Evolutionary conservation across 2,888 invertebrate species (phyloP).

Genomic region (Drosophila tripunctata): DNA sequence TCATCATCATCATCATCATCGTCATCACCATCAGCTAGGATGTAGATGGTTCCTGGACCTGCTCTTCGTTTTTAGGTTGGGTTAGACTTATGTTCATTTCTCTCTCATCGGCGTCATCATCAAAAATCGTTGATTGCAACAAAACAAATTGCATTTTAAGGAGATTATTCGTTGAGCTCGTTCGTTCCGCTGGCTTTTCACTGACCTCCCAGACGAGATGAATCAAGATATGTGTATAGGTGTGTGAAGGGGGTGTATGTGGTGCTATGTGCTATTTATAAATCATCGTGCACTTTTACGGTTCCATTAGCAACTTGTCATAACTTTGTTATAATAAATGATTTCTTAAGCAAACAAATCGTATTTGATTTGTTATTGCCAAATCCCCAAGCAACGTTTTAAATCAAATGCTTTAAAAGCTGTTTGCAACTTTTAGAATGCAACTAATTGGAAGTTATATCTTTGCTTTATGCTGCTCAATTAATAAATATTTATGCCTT

Average conservation of each 20-base stretch:
- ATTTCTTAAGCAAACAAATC: conserved; percentile 18
- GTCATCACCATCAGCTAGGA: conserved; percentile 23
- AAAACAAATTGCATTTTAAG: conserved; percentile 80
- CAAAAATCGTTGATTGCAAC: conserved; percentile 80
- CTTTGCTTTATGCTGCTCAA: no score
- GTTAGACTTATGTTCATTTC: conserved; percentile 16
- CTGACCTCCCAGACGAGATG: conserved; percentile 38
- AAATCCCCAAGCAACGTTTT: background rate
- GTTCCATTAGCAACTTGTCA: conserved; percentile 55
- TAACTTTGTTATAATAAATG: conserved; percentile 48
- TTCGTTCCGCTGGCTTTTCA: conserved; percentile 27
- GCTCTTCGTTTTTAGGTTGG: conserved; percentile 6
- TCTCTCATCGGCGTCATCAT: conserved; percentile 60
- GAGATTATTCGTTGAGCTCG: conserved; percentile 63
- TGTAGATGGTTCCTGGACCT: no score
- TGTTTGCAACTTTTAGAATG: no score
- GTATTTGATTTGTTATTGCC: conserved; percentile 1
- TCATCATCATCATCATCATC: conserved; percentile 35
- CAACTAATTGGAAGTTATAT: no score
- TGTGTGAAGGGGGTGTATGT: conserved; percentile 5
- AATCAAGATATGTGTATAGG: background rate
- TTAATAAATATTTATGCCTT: no score
- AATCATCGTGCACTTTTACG: conserved; percentile 69
- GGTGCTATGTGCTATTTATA: conserved; percentile 55
- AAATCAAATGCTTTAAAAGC: background rate